Percentiles rank a stretch among this genome's conserved stretches.
Conservation (phyloP, 2,113 vertebrate genomes). For the Chunga burmeisteri region DNA sequence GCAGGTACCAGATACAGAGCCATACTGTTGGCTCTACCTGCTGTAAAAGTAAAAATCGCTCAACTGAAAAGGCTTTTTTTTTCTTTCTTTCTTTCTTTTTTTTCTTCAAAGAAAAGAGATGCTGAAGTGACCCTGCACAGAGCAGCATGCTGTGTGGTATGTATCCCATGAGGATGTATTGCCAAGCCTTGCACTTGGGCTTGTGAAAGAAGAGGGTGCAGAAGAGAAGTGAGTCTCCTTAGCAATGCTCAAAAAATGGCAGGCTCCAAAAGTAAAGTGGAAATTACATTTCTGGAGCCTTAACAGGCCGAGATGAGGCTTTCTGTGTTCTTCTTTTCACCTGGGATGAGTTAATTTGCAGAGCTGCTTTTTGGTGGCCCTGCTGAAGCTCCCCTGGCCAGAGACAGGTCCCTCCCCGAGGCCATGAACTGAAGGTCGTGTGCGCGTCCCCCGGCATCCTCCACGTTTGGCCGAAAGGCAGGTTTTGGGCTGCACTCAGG, state of each 20-base stretch:
- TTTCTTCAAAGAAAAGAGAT: not conserved
- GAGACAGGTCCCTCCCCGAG: not conserved
- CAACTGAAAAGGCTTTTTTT: not conserved
- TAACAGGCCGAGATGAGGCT: not conserved
- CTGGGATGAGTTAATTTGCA: not conserved
- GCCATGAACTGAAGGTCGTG: fast-evolving
- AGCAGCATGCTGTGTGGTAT: not conserved
- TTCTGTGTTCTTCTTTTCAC: not conserved
- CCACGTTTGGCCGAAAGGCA: fast-evolving
- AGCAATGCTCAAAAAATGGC: not conserved
- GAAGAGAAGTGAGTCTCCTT: not conserved
- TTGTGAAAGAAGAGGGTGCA: not conserved
- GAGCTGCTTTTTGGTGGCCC: not conserved
- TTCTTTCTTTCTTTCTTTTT: not conserved
- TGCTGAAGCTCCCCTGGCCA: not conserved
- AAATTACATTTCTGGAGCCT: not conserved
- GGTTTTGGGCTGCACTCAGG: not conserved
- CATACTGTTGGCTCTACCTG: not conserved
- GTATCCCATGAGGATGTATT: not conserved
- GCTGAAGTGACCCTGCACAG: not conserved
- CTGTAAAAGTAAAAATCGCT: not conserved
- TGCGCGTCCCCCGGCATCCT: fast-evolving
- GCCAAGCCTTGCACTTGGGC: not conserved
- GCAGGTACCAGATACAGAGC: not conserved
- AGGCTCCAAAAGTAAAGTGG: not conserved